phyloP scores from a whole-genome alignment of 2,797 vertebrate genomes.

The Gambusia yucatana region DNA sequence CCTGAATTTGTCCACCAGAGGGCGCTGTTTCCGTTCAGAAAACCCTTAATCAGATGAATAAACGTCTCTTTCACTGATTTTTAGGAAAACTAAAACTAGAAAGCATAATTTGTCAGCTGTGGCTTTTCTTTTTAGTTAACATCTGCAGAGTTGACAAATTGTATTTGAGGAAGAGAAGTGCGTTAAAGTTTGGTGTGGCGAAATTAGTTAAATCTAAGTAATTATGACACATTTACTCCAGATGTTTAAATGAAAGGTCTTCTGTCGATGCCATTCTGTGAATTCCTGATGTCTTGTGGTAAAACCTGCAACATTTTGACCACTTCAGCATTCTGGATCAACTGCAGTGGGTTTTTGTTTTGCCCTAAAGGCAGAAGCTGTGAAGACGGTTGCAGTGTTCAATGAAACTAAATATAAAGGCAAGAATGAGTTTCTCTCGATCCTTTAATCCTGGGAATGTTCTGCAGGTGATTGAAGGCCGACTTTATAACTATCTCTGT shows the following conservation, averaged over 20 bases:
- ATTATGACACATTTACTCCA: background rate
- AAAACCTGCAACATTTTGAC: conserved; percentile 31
- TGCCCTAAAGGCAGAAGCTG: too few relatives aligned
- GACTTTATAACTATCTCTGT: too few relatives aligned
- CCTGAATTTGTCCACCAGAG: conserved; percentile 48
- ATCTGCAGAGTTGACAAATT: background rate
- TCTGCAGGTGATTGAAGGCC: too few relatives aligned
- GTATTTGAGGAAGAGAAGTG: background rate
- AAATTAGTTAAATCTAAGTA: background rate
- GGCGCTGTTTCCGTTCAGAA: conserved; percentile 19
- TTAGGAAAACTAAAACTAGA: background rate
- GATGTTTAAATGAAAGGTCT: background rate
- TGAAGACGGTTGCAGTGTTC: too few relatives aligned
- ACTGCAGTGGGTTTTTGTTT: too few relatives aligned
- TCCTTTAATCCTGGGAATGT: too few relatives aligned
- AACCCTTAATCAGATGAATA: background rate
- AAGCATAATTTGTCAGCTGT: background rate
- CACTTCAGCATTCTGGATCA: background rate
- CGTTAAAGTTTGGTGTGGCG: background rate
- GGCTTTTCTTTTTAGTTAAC: background rate
- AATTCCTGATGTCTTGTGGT: background rate
- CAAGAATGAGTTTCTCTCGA: too few relatives aligned
- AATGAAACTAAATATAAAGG: too few relatives aligned
- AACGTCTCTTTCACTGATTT: background rate
- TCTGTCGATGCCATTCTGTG: background rate